phyloP scores from a whole-genome alignment of 2,113 vertebrate species.

The Corythornis vintsioides region DNA sequence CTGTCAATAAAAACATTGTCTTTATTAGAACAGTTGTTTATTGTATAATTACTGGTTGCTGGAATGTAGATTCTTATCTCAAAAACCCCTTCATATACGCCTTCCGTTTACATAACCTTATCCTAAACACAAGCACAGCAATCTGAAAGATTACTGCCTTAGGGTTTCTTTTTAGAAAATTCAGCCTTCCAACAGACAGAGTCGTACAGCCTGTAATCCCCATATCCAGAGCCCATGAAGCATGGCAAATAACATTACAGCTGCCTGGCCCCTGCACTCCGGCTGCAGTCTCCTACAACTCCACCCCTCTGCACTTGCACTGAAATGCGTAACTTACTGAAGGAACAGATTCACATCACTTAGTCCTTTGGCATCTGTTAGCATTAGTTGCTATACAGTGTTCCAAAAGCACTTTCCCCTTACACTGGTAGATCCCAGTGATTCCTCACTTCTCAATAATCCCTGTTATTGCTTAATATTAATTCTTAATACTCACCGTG shows the following conservation, averaged over 20 bases:
- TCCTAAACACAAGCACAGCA: slow-evolving; percentile 23
- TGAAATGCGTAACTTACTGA: not conserved
- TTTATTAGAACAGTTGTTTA: slow-evolving; percentile 60
- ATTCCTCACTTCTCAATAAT: not conserved
- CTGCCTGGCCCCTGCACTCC: not conserved
- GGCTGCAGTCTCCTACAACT: not conserved
- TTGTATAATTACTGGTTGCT: slow-evolving; percentile 61
- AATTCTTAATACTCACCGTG: not conserved
- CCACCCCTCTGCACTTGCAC: not conserved
- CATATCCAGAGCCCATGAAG: not conserved
- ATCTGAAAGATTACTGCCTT: slow-evolving; percentile 26
- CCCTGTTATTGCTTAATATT: no score
- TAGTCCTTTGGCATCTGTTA: not conserved
- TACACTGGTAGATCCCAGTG: not conserved
- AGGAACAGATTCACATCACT: not conserved
- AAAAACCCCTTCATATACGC: not conserved
- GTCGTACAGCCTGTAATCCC: not conserved
- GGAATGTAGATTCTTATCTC: slow-evolving; percentile 69
- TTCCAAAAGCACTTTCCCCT: not conserved
- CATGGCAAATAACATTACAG: not conserved
- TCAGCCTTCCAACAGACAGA: not conserved
- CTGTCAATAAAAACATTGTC: slow-evolving; percentile 44
- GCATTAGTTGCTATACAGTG: not conserved
- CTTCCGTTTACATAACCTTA: slow-evolving; percentile 53
- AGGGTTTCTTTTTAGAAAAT: slow-evolving; percentile 33